Conservation (phyloP, 2,113 vertebrate species). For the Vireo altiloquus region DNA sequence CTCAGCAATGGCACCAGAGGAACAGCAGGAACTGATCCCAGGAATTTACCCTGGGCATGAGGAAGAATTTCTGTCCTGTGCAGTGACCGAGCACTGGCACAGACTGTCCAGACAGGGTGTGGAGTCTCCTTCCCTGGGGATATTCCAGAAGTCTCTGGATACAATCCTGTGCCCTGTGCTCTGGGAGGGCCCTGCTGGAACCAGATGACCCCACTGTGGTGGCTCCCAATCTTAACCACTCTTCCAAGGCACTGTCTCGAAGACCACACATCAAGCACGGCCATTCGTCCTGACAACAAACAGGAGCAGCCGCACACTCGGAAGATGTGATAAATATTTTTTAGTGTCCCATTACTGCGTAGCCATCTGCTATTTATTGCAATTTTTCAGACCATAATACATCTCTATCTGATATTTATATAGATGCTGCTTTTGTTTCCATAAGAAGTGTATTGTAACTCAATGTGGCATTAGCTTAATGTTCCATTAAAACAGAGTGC, state of each 20-base stretch:
- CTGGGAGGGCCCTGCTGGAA: neutral
- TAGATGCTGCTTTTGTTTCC: conserved; percentile 5
- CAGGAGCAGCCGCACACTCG: neutral
- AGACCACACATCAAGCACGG: neutral
- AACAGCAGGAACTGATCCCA: accelerated
- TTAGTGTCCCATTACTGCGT: conserved; percentile 13
- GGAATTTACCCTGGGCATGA: neutral
- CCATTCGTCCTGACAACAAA: neutral
- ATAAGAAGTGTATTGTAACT: conserved; percentile 1
- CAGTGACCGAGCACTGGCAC: accelerated
- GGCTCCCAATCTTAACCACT: accelerated
- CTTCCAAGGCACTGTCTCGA: neutral
- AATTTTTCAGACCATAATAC: neutral
- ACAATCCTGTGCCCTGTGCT: neutral
- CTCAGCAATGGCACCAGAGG: neutral
- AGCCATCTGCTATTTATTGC: conserved; percentile 41
- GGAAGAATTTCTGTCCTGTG: neutral
- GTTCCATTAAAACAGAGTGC: conserved; percentile 13
- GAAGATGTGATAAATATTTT: conserved; percentile 35
- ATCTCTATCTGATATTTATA: conserved; percentile 25
- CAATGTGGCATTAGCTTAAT: conserved; percentile 41
- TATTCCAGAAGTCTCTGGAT: neutral
- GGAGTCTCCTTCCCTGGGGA: neutral
- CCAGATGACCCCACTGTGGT: neutral
- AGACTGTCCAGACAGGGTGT: neutral